Base-by-base conservation (phyloP, 1,140 invertebrate genomes). In the Heterodera schachtii region DNA sequence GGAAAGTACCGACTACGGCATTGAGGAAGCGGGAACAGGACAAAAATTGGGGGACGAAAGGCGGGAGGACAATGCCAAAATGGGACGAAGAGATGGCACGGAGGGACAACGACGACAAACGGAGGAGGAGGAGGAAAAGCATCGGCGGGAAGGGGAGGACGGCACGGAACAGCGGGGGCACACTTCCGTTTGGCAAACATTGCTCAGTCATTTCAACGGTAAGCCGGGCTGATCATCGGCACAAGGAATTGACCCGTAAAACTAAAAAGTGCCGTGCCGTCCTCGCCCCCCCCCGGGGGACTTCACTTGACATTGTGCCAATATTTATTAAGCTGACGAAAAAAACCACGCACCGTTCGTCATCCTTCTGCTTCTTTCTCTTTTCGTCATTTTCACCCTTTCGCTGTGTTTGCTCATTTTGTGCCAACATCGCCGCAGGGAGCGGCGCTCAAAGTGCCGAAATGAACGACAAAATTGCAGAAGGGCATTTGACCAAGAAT, bases 371-470 rank as follows among this genome's bases (percentile, higher is more conserved):
- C 47, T 64, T 13, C 57, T 78, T 31, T 70, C 85, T 11, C 75
- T 86, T 16, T 81, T 87, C 44, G 84, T 86, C 64, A 77, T 85
- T 47, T 43, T 86, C 16, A 81, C 78, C 2, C 74, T 78, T 43
- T 71, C 83, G 8, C 31, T 49, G 13, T 85, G 85, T 16, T 47
- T 86, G 47, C 49, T 87, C n/a, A 57, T 87, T 43, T 43, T 87
- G 69, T 87, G 85, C 67, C 79, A 81, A 16, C 67, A 83, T 47
- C 73, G 75, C 19, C 31, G 21, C 3, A 81, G 77, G 57, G 60
- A 81, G 49, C 77, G 75, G 3, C 52, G 75, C 43, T 46, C 57
- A 19, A 31, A 66, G 57, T 19, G 75, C 7, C 46, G 49, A 13
- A 66, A 57, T 7, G 75, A 76, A 13, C 69, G 41, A 41, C 69